phyloP scores from a whole-genome alignment of 2,888 invertebrate species.

The Netelia virgata region DNA sequence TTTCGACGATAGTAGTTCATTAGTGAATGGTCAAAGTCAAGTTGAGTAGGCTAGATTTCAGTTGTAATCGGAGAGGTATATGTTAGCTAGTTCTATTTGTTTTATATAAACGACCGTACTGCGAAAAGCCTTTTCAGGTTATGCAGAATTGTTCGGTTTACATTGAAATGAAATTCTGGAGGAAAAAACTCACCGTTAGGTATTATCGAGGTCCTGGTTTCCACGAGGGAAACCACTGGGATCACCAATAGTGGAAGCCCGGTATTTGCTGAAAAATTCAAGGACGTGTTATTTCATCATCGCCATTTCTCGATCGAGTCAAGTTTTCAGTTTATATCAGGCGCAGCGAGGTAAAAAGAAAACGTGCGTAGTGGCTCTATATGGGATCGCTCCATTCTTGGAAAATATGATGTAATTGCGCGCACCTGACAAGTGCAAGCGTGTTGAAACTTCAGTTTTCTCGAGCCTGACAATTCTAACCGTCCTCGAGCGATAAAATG shows the following conservation, averaged over 20 bases:
- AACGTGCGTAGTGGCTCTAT: background rate
- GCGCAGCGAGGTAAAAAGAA: background rate
- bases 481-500: background rate
- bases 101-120: too few relatives aligned
- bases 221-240: conserved; percentile 79
- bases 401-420: conserved; percentile 11
- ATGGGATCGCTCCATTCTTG: background rate
- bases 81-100: too few relatives aligned
- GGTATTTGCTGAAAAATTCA: conserved; percentile 74
- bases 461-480: background rate
- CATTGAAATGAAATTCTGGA: background rate
- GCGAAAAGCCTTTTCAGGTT: background rate
- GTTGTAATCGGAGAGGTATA: too few relatives aligned
- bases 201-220: conserved; percentile 80
- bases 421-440: conserved; percentile 9
- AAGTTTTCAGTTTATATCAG: conserved; percentile 10
- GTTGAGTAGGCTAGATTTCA: too few relatives aligned
- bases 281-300: conserved; percentile 46
- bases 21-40: too few relatives aligned
- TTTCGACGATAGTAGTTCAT: background rate
- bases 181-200: conserved; percentile 79
- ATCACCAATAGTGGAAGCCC: conserved; percentile 77
- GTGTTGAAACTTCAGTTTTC: conserved; percentile 19
- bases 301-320: conserved; percentile 1
- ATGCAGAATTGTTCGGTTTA: too few relatives aligned